Conservation (phyloP, 2,888 invertebrate species). For the Drosophila histrio region DNA sequence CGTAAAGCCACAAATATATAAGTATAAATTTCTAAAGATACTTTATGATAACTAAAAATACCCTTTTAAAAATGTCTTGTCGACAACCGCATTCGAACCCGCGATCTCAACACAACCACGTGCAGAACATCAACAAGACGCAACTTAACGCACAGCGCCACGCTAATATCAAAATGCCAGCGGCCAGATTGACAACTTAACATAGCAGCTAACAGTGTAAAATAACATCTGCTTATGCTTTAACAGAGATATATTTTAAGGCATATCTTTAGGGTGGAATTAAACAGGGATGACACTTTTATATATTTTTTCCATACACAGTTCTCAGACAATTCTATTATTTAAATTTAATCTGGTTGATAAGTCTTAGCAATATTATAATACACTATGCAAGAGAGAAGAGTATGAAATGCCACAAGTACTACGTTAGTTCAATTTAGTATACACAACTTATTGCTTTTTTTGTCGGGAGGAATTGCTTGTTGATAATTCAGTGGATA, state of each 20-base stretch:
- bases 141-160: constrained; percentile 37
- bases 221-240: not conserved
- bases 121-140: not conserved
- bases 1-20: not conserved
- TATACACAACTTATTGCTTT: not conserved
- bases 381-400: not conserved
- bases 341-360: too few relatives aligned
- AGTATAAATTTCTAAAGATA: not conserved
- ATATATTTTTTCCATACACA: too few relatives aligned
- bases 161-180: accelerated
- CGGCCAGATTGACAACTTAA: not conserved
- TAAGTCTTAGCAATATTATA: not conserved
- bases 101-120: not conserved
- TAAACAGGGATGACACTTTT: too few relatives aligned
- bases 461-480: not conserved
- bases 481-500: constrained; percentile 28
- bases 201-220: not conserved
- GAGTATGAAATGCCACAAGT: not conserved
- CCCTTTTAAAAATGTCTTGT: too few relatives aligned
- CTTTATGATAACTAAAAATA: not conserved
- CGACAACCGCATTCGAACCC: constrained; percentile 25
- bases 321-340: too few relatives aligned
- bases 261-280: too few relatives aligned
- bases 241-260: constrained; percentile 4
- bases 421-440: not conserved